These are phyloP conservation scores for Podarcis muralis DNA, from an alignment of 2,113 vertebrate species.

Conservation along the genomic window DNA sequence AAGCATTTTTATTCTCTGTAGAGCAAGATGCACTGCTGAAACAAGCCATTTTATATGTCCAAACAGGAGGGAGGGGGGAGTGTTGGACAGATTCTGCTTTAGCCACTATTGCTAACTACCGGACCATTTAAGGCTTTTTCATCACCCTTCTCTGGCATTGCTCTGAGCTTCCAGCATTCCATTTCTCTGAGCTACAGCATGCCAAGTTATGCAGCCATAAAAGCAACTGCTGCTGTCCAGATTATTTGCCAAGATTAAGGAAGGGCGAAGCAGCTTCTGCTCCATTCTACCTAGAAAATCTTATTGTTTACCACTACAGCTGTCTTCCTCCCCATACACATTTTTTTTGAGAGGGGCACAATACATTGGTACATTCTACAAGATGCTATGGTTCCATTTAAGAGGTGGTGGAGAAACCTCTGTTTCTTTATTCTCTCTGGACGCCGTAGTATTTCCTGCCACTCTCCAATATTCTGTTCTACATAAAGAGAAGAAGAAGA, in stretches of 20 bases:
- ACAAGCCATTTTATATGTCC: slow-evolving; percentile 10
- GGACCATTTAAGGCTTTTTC: slow-evolving; percentile 25
- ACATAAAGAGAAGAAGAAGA: too few species aligned
- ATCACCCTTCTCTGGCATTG: slow-evolving; percentile 10
- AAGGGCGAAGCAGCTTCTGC: not conserved
- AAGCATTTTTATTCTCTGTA: slow-evolving; percentile 44
- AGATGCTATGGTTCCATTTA: not conserved
- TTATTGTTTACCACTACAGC: not conserved
- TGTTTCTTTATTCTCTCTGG: not conserved
- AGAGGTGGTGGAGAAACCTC: not conserved
- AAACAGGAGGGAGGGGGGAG: slow-evolving; percentile 34
- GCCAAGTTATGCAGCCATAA: not conserved
- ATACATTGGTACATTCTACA: not conserved
- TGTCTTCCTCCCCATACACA: not conserved
- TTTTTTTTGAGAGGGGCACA: not conserved
- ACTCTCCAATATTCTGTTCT: not conserved
- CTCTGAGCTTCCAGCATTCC: not conserved
- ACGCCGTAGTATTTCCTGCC: not conserved
- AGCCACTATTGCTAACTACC: not conserved
- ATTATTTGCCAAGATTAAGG: not conserved
- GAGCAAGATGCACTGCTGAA: not conserved
- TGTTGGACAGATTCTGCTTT: slow-evolving; percentile 20
- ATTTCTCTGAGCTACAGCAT: not conserved
- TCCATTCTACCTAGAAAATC: not conserved
- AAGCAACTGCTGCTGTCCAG: not conserved